phyloP scores from a whole-genome alignment of 2,113 vertebrate species.

The Epinephelus fuscoguttatus region DNA sequence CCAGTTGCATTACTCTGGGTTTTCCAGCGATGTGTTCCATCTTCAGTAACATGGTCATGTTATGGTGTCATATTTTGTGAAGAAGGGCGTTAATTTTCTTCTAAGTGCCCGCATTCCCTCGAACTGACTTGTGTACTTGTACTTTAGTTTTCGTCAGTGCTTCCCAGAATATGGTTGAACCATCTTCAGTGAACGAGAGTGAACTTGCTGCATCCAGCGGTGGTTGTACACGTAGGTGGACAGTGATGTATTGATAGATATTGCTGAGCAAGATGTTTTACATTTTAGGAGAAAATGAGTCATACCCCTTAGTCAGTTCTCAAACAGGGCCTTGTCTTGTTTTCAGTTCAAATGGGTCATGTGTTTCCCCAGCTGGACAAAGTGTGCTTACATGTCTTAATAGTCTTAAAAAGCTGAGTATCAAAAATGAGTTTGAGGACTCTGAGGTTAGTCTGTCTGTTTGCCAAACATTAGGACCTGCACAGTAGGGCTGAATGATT shows the following conservation, averaged over 20 bases:
- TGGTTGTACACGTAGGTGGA: background rate
- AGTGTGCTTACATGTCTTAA: too few relatives aligned
- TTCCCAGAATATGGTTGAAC: slow-evolving; percentile 11
- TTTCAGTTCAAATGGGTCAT: background rate
- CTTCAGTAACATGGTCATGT: slow-evolving; percentile 18
- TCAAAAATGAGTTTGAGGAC: too few relatives aligned
- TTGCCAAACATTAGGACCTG: too few relatives aligned
- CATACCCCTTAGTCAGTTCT: background rate
- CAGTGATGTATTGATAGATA: slow-evolving; percentile 3
- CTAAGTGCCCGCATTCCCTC: background rate
- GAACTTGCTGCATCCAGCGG: slow-evolving; percentile 18
- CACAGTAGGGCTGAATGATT: too few relatives aligned
- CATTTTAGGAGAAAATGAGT: slow-evolving; percentile 23
- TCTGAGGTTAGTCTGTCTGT: too few relatives aligned
- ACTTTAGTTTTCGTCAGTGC: background rate
- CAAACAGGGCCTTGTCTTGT: background rate
- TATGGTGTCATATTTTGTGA: background rate
- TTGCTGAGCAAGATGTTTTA: background rate
- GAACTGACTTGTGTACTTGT: slow-evolving; percentile 8
- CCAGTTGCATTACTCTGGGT: slow-evolving; percentile 4
- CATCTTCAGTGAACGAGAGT: slow-evolving; percentile 5
- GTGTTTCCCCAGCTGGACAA: background rate
- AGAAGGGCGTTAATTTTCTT: slow-evolving; percentile 7
- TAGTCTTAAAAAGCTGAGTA: too few relatives aligned
- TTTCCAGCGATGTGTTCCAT: slow-evolving; percentile 29